Base-by-base conservation (phyloP, 2,888 invertebrate genomes). In the Clusia tigrina region DNA sequence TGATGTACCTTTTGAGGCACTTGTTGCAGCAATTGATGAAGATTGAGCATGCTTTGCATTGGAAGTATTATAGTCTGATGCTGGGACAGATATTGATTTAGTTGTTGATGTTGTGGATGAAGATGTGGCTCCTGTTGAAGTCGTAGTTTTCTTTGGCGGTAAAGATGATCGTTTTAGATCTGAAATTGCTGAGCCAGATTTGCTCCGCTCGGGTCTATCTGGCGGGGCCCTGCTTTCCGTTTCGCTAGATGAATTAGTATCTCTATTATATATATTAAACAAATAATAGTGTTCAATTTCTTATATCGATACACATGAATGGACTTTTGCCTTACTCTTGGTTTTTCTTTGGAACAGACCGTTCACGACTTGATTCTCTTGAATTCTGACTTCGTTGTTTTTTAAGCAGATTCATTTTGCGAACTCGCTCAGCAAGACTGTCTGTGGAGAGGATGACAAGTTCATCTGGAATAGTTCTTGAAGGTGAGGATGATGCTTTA, bases 341-440 rank as follows among this genome's bases (percentile, higher is more conserved):
- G 48, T 63, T 65, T 62, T 79, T 80, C 42, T 74, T 72, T 10
- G 84, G 79, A 17, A 81, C 66, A 0, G 84, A 83, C 48, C 81
- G 76, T 65, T 83, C 83, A 24, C 82, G 77, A 61, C 81, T 81
- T 58, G 76, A 69, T 64, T 84, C 83, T 32, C 82, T 71, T 23
- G 82, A 78, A 64, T 80, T 83, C 3, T 74, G 67, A 62, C 84
- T 84, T 22, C 78, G 81, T 68, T 83, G 83, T 63, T 83, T 82
- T 73, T 86, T 87, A 1, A 86, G 73, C 18, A 85, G 79, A 78
- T 86, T 85, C 85, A 90, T 87, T 86, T 90, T 91, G 77, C 89
- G 87, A 63, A 89, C 89, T 73, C 90, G 86, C 81, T 89, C 88
- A 58, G 90, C 89, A 72, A 90, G 85, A 73, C 88, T 89, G 83